Conservation (phyloP, 2,888 invertebrate genomes). For the Stenodera caucasica region DNA sequence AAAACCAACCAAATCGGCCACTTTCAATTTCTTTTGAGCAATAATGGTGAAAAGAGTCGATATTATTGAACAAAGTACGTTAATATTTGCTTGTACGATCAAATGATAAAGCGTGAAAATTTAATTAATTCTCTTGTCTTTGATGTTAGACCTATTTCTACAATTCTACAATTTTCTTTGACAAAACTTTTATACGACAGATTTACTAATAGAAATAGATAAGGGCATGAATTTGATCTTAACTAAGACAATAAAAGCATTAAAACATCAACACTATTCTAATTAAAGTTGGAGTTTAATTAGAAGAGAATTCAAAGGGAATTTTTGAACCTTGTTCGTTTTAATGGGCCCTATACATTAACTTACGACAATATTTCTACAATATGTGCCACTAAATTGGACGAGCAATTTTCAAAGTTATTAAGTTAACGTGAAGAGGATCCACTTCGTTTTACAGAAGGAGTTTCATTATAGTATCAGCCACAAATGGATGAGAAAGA, state of each 20-base stretch:
- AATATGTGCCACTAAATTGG: not conserved
- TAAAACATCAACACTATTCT: not conserved
- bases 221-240: constrained; percentile 23
- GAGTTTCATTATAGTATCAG: too few relatives aligned
- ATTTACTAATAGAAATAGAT: constrained; percentile 21
- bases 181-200: constrained; percentile 23
- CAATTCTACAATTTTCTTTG: constrained; percentile 18
- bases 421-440: not conserved
- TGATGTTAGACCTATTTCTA: constrained; percentile 14
- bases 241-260: constrained; percentile 13
- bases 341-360: too few relatives aligned
- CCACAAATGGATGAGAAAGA: too few relatives aligned
- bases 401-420: constrained; percentile 2
- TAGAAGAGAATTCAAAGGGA: not conserved
- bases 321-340: not conserved
- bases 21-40: constrained; percentile 23
- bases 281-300: not conserved
- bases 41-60: constrained; percentile 15
- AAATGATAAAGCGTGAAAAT: constrained; percentile 30
- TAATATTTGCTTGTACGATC: constrained; percentile 26
- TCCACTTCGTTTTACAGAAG: not conserved
- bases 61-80: constrained; percentile 18
- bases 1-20: constrained; percentile 11
- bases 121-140: constrained; percentile 32
- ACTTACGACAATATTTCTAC: not conserved